Base-by-base conservation (phyloP, 2,113 vertebrate species). In the Potamarius usumacintae region DNA sequence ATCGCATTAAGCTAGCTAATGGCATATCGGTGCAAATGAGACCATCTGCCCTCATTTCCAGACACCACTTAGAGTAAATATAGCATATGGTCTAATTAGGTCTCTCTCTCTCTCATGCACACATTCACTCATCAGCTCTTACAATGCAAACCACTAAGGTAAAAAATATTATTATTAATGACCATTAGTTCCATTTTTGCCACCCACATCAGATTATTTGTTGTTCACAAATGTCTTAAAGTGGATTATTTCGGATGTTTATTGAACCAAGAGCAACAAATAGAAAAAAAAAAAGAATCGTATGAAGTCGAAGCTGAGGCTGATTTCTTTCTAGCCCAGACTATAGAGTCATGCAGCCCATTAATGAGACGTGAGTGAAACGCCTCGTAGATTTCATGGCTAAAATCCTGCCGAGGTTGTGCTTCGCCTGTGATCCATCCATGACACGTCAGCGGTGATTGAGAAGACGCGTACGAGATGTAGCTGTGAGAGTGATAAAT, bases 21-120 rank as follows among this genome's bases (percentile, higher is more conserved):
- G 57, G 67, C 48, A 63, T 79, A n/a, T 53, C 34, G 14, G 71
- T 72, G 34, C 17, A 72, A 58, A 53, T 63, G 57, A 62, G 74
- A 53, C 11, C 69, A 78, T 85, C 74, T 88, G 86, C n/a, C 86
- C 86, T 88, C 58, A 74, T 90, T 88, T 86, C 76, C n/a, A 85
- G 79, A 20, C 63, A 83, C 84, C 10, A 52, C 82, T 85, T 69
- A 48, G n/a, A 30, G 78, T 85, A 85, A 72, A 86, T 88, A 83
- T 88, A 90, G 84, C 67, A 42, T 53, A 65, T 85, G 90, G 84
- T 87, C 78, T 55, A 82, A 15, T 62, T 88, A 77, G 50, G 20
- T 72, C 58, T 48, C 81, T 48, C 81, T 48, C 34, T 25, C 62
- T 52, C 62, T 17, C 60, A 42, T 42, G 14, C n/a, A 30, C 14